Percentiles rank a stretch among this genome's conserved stretches.
phyloP scores from a whole-genome alignment of 2,797 vertebrate genomes.

The Staurois parvus region DNA sequence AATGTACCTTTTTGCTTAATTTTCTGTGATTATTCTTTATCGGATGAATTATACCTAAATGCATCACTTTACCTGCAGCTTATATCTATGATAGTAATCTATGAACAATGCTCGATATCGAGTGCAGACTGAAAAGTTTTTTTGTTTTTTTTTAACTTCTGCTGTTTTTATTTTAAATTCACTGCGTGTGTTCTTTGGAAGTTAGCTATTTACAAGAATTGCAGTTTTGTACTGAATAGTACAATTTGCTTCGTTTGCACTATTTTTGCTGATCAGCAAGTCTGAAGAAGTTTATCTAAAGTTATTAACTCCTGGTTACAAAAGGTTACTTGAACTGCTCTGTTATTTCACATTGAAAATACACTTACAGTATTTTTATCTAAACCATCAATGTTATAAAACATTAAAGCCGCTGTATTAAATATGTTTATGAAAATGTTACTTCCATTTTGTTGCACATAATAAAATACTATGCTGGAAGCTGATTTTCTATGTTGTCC shows the following conservation, averaged over 20 bases:
- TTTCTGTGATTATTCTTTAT: too few species aligned
- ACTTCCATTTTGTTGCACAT: too few species aligned
- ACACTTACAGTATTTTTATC: too few species aligned
- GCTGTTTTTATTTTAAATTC: background rate
- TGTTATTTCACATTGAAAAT: too few species aligned
- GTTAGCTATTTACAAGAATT: constrained; percentile 18
- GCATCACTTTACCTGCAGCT: too few species aligned
- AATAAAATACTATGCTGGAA: too few species aligned
- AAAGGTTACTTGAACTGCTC: background rate
- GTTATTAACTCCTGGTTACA: constrained; percentile 10
- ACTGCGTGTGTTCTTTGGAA: background rate
- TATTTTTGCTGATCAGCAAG: constrained; percentile 26
- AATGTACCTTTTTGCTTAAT: too few species aligned
- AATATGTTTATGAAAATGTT: too few species aligned
- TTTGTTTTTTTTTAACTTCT: background rate
- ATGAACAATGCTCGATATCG: background rate
- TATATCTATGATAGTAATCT: background rate
- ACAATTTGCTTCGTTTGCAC: constrained; percentile 38
- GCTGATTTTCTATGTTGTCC: too few species aligned
- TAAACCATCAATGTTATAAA: too few species aligned
- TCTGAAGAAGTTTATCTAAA: constrained; percentile 28
- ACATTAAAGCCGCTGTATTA: too few species aligned
- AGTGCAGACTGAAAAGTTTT: background rate
- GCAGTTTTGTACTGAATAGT: constrained; percentile 11
- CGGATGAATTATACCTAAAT: too few species aligned